Evolutionary conservation across 2,113 vertebrate species (phyloP).

Genomic region (Oncorhynchus masou): DNA sequence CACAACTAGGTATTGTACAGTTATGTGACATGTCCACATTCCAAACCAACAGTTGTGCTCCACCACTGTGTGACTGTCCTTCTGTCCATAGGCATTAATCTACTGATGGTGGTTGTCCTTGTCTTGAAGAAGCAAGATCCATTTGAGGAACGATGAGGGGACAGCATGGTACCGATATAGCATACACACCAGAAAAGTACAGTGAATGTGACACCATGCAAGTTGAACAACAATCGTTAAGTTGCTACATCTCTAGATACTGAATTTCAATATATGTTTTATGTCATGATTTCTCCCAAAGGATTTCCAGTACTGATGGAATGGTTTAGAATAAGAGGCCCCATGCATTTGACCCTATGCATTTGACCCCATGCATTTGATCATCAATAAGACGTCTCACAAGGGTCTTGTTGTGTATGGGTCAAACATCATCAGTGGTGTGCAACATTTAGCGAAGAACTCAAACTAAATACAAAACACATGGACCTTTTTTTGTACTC

Average conservation of each 20-base stretch:
- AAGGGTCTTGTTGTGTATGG: slow-evolving; percentile 2
- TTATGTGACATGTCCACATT: not conserved
- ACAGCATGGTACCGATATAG: not conserved
- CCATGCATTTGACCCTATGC: too few species aligned
- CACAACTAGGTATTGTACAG: slow-evolving; percentile 26
- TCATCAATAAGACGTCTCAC: slow-evolving; percentile 27
- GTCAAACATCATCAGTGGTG: slow-evolving; percentile 34
- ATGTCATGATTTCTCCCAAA: slow-evolving; percentile 11
- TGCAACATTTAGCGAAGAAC: slow-evolving; percentile 63
- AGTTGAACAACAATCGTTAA: too few species aligned
- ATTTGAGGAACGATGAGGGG: too few species aligned
- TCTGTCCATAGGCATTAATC: too few species aligned
- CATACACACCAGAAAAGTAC: not conserved
- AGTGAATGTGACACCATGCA: not conserved
- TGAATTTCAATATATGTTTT: not conserved
- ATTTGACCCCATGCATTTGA: too few species aligned
- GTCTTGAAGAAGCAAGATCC: too few species aligned
- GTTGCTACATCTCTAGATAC: too few species aligned
- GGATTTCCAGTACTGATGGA: slow-evolving; percentile 44
- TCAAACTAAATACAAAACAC: slow-evolving; percentile 53
- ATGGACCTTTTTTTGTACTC: slow-evolving; percentile 25
- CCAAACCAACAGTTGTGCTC: slow-evolving; percentile 8
- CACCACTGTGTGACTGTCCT: too few species aligned
- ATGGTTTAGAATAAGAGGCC: slow-evolving; percentile 44
- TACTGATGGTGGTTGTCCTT: too few species aligned